These are phyloP conservation scores for Zeus faber DNA, from an alignment of 2,113 vertebrate species.

Conservation along the genomic window DNA sequence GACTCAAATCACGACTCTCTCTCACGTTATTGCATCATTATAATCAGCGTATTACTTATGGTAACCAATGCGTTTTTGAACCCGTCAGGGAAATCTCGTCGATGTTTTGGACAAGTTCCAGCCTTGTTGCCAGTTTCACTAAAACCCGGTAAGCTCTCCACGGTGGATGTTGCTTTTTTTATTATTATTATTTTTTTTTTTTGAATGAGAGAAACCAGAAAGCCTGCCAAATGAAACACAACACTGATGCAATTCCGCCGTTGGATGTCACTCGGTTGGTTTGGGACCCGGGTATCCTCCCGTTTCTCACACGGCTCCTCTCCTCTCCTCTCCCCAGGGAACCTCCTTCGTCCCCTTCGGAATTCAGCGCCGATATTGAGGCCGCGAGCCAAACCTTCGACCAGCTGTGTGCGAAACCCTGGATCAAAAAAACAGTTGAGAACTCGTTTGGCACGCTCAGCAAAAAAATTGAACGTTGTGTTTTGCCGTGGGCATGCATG, in stretches of 20 bases:
- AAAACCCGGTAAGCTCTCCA: constrained; percentile 50
- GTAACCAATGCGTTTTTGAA: constrained; percentile 5
- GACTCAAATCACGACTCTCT: too few species aligned
- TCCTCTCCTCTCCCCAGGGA: constrained; percentile 25
- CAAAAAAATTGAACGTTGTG: too few species aligned
- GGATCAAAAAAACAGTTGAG: constrained; percentile 63
- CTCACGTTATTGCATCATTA: too few species aligned
- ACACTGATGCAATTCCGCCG: too few species aligned
- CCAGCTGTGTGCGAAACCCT: constrained; percentile 45
- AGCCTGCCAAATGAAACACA: too few species aligned
- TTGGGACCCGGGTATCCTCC: too few species aligned
- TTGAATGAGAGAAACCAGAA: too few species aligned
- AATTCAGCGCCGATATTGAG: constrained; percentile 57
- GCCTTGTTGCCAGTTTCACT: constrained; percentile 68
- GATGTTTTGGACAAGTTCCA: constrained; percentile 62
- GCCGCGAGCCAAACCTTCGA: constrained; percentile 53
- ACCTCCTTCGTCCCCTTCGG: constrained; percentile 18
- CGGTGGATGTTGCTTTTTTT: background rate
- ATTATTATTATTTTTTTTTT: too few species aligned
- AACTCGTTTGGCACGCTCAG: too few species aligned
- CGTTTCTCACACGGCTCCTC: background rate
- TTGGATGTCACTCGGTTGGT: too few species aligned
- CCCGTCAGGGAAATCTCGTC: constrained; percentile 53
- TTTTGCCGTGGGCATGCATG: too few species aligned
- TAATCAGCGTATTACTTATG: background rate